Base-by-base conservation (phyloP, 2,888 invertebrate genomes). In the Platyscelio sp. region DNA sequence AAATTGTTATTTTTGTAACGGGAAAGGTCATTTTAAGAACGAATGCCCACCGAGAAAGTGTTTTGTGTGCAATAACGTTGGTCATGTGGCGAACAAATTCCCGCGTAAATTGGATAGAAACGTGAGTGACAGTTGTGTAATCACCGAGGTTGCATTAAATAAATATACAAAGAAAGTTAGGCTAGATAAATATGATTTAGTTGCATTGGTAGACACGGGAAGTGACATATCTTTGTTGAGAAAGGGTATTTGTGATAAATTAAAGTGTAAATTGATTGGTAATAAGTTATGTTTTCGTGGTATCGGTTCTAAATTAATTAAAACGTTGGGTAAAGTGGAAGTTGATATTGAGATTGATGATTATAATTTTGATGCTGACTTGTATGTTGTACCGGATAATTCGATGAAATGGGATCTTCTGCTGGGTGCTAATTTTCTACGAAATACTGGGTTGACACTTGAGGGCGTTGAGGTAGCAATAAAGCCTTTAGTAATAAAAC, bases 161-260 rank as follows among this genome's bases (percentile, higher is more conserved):
- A 54, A 54, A 54, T 26, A 54, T 27, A 54, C 26, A 5, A 54
- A 54, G 26, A 54, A 54, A 5, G n/a, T 54, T 26, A 24, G 24
- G 26, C 26, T 54, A 54, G 13, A 24, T 24, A n/a, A 26, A 26
- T 4, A 54, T 54, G 15, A 26, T 26, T 26, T 26, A 54, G 24
- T n/a, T 33, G 60, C 60, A 22, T 20, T 60, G 4, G 38, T 60
- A 2, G 60, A 60, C 22, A 60, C 60, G 6, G 38, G 60, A 3
- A 60, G 60, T 22, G 60, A 60, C 15, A 60, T 60, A 18, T 38
- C 60, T 33, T 60, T 60, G 60, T 13, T 60, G 29, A 60, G 15
- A 38, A 38, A 60, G 11, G 9, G 33, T 13, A 27, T 60, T 33
- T 11, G 18, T 38, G 33, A 60, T 18, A 60, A 33, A 38, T 38